Evolutionary conservation across 2,797 vertebrate genomes (phyloP).

Genomic region (Anas bahamensis): DNA sequence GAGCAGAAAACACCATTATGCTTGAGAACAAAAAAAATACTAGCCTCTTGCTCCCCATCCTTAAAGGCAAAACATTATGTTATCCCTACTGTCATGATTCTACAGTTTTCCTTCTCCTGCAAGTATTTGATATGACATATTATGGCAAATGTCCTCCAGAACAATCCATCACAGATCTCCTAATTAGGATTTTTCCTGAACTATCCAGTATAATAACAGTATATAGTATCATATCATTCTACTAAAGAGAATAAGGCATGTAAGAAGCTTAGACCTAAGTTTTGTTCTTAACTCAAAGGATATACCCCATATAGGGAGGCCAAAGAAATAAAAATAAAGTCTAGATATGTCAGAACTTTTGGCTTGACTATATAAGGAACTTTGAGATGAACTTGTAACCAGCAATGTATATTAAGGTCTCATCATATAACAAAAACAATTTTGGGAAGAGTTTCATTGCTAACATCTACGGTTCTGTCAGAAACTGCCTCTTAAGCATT

Average conservation of each 20-base stretch:
- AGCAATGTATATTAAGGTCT: background rate
- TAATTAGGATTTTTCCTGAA: background rate
- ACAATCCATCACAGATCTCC: background rate
- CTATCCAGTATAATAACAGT: background rate
- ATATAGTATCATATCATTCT: background rate
- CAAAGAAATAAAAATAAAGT: background rate
- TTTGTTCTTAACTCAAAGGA: background rate
- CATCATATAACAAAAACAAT: background rate
- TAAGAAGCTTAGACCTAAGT: background rate
- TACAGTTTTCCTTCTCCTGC: background rate
- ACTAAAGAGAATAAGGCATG: background rate
- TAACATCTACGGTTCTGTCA: background rate
- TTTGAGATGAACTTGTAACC: background rate
- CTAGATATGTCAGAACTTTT: background rate
- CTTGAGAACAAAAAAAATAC: background rate
- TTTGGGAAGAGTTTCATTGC: background rate
- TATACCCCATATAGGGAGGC: background rate
- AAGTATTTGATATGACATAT: background rate
- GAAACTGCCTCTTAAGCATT: background rate
- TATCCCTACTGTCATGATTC: background rate
- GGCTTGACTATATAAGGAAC: background rate
- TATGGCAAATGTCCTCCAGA: background rate
- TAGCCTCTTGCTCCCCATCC: background rate
- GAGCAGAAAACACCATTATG: background rate
- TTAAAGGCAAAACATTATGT: background rate